These are phyloP conservation scores for Drosophila neutralis DNA, from an alignment of 2,888 invertebrate species.

Conservation along the genomic window DNA sequence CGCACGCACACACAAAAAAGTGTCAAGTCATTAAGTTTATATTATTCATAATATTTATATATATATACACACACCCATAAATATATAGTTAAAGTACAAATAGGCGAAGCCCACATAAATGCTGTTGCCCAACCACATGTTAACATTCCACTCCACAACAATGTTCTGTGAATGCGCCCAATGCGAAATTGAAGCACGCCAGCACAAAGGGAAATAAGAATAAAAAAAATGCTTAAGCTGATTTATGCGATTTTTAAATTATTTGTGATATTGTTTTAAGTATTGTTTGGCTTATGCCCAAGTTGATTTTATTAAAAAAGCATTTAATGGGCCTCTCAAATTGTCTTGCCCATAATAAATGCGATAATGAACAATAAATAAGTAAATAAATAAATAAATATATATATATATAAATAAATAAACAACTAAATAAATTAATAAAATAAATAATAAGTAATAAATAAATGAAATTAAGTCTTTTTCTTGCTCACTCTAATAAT, in stretches of 20 bases:
- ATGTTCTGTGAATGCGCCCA: slow-evolving; percentile 16
- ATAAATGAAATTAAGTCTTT: not conserved
- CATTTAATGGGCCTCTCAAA: not conserved
- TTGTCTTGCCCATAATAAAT: not conserved
- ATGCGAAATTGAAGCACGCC: slow-evolving; percentile 21
- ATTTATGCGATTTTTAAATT: slow-evolving; percentile 10
- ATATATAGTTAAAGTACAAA: slow-evolving; percentile 47
- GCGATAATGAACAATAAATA: too few relatives aligned
- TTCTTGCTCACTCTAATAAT: not conserved
- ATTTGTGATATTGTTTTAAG: not conserved
- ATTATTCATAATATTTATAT: slow-evolving; percentile 64
- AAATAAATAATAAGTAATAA: not conserved
- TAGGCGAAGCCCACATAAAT: slow-evolving; percentile 46
- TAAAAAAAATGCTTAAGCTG: not conserved
- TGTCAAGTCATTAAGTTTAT: slow-evolving; percentile 67
- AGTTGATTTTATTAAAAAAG: not conserved
- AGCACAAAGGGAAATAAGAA: too few relatives aligned
- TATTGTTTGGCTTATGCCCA: not conserved
- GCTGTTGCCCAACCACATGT: slow-evolving; percentile 39
- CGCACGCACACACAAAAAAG: slow-evolving; percentile 29
- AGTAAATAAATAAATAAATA: too few relatives aligned
- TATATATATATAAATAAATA: too few relatives aligned
- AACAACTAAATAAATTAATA: too few relatives aligned
- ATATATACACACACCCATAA: not conserved
- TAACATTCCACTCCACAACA: slow-evolving; percentile 40